phyloP scores from a whole-genome alignment of 2,888 invertebrate genomes.

The Diadegma fenestrale region DNA sequence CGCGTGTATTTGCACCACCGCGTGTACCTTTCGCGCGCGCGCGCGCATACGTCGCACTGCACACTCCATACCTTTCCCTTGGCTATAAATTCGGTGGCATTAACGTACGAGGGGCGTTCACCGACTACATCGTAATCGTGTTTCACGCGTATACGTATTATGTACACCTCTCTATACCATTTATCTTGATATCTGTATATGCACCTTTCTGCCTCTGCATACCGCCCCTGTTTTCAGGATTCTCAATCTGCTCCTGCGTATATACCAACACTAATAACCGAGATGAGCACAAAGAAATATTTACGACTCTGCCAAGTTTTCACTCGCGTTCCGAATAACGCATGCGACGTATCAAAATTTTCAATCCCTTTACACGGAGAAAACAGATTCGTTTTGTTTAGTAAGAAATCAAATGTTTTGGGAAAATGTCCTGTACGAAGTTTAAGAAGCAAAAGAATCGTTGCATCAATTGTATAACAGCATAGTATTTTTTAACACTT shows the following conservation, averaged over 20 bases:
- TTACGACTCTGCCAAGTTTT: slow-evolving; percentile 55
- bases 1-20: not conserved
- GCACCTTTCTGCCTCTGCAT: not conserved
- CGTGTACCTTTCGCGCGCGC: not conserved
- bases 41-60: slow-evolving; percentile 13
- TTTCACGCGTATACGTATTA: slow-evolving; percentile 37
- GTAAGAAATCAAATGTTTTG: no score
- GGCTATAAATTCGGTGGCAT: slow-evolving; percentile 77
- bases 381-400: no score
- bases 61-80: slow-evolving; percentile 72
- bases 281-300: slow-evolving; percentile 45
- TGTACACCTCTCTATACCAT: slow-evolving; percentile 11
- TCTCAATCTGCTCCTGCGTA: not conserved
- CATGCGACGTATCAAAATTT: not conserved
- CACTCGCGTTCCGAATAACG: not conserved
- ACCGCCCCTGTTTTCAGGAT: not conserved
- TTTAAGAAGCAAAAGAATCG: no score
- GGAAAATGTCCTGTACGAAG: no score
- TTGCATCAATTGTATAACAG: no score
- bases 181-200: not conserved
- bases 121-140: slow-evolving; percentile 48
- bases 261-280: slow-evolving; percentile 5
- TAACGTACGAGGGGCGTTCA: slow-evolving; percentile 71
- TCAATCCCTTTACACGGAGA: no score
- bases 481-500: no score